Base-by-base conservation (phyloP, 2,797 vertebrate genomes). In the Triplophysa yarkandensis region DNA sequence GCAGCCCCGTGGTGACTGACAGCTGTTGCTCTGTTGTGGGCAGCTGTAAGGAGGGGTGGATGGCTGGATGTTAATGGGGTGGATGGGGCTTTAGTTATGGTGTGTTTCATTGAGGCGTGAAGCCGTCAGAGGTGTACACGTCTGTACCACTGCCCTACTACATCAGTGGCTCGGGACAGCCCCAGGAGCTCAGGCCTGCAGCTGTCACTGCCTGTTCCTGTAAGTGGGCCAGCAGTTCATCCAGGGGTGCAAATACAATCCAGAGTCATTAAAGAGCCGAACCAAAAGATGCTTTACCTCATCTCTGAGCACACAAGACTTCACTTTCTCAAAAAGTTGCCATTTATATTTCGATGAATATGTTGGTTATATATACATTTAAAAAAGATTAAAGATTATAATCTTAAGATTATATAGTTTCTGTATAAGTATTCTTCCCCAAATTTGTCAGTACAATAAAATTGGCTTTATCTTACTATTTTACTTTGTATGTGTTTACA, bases 241-340 rank as follows among this genome's bases (percentile, higher is more conserved):
- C 83, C 81, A 16, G 77, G 81, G 83, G 86, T 86, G 83, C 86
- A 85, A 87, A 86, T 83, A 85, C 83, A 88, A 88, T 88, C 86
- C 83, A 86, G 84, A 85, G 80, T 82, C 85, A 87, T 88, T 86
- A 86, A 82, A 85, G 76, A 75, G 76, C 77, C 17, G 57, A 68
- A 81, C 79, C 52, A 14, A 3, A 25, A 13, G 27, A 55, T 54
- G 4, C 13, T 54, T 0, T 54, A 6, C 11, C 4, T 54, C 8
- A 2, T 23, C 21, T 44, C 3, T 30, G 30, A 67, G 75, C 83
- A 74, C 1, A 3, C 46, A 57, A 6, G 3, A 30, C 30, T n/a
- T n/a, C n/a, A n/a, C n/a, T n/a, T n/a, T n/a, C n/a, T n/a, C n/a
- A n/a, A n/a, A n/a, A n/a, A n/a, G n/a, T n/a, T n/a, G n/a, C n/a